Evolutionary conservation across 2,888 invertebrate genomes (phyloP), one percentile per base, ranked within the genome.

Genomic region (Macrostomum cliftonense): DNA sequence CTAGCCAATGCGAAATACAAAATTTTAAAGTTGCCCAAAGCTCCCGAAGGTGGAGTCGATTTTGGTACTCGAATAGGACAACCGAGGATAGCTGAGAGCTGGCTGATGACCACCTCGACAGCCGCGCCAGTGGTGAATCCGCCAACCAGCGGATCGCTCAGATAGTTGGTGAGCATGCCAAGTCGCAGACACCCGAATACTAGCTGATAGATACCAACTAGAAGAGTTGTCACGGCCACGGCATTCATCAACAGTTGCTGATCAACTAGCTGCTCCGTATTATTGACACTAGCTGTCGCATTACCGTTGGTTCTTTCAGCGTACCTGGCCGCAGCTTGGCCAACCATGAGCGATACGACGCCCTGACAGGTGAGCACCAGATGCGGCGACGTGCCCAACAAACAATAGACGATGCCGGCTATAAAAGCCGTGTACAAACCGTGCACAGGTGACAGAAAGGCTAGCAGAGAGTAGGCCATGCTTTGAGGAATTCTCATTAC

Each of bases 71-170:
- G 28, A 28, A 28, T 28, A 28, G 28, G 28, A 28, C 28, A 28
- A 2, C 65, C 65, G 12, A 67, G 56, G 53, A 66, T 59, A 14
- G 61, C 58, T 1, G 62, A 59, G 9, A 65, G 52, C 54, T 68
- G 67, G 49, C 63, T 64, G 20, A 62, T 62, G 19, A 62, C 59
- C 38, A 68, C 64, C 48, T 64, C 63, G 4, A 67, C 57, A 16
- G 63, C 63, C 14, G 62, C 63, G 9, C 63, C 66, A 1, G 63
- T 62, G 0, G 65, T 64, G 52, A 64, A 68, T 11, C 63, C 67
- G 38, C 61, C 61, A 45, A 66, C 61, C 53, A 68, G 64, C 0
- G 65, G 62, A 51, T 65, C 65, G 0, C 65, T 63, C 28, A 68
- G 55, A 48, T 67, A 68, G 1, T 61, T 61, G 5, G 63, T 65